phyloP scores from a whole-genome alignment of 2,888 invertebrate genomes.

The Apomyelois bistriatella region DNA sequence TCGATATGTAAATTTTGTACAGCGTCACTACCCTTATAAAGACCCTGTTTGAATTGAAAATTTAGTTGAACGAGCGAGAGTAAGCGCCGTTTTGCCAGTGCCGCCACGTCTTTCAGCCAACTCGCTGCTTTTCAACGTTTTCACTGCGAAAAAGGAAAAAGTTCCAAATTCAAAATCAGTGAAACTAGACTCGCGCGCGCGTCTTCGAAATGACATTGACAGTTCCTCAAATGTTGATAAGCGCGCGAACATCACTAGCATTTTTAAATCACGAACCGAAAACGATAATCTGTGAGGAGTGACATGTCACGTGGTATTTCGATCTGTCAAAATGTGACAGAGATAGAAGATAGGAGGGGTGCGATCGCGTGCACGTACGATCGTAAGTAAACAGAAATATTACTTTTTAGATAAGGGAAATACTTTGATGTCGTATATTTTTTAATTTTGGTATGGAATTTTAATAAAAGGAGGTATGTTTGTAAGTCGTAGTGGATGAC shows the following conservation, averaged over 20 bases:
- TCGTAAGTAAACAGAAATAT: constrained; percentile 47
- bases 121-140: constrained; percentile 57
- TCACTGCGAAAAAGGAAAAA: constrained; percentile 28
- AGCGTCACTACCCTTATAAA: constrained; percentile 80
- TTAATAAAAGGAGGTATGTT: constrained; percentile 39
- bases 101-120: constrained; percentile 75
- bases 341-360: constrained; percentile 40
- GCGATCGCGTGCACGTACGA: constrained; percentile 37
- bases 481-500: constrained; percentile 42
- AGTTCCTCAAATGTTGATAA: constrained; percentile 11
- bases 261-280: constrained; percentile 13
- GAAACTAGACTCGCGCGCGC: constrained; percentile 15
- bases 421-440: constrained; percentile 25
- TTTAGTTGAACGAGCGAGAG: constrained; percentile 74
- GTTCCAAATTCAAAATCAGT: constrained; percentile 16
- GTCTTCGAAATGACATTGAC: constrained; percentile 18
- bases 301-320: constrained; percentile 54
- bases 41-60: constrained; percentile 79
- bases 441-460: constrained; percentile 32
- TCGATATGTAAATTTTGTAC: constrained; percentile 78
- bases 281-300: constrained; percentile 25
- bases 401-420: constrained; percentile 21
- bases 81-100: constrained; percentile 68
- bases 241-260: constrained; percentile 23
- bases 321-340: constrained; percentile 66